Evolutionary conservation across 2,888 invertebrate genomes (phyloP), one percentile per base, ranked within the genome.

Genomic region (Nephrotoma appendiculata): DNA sequence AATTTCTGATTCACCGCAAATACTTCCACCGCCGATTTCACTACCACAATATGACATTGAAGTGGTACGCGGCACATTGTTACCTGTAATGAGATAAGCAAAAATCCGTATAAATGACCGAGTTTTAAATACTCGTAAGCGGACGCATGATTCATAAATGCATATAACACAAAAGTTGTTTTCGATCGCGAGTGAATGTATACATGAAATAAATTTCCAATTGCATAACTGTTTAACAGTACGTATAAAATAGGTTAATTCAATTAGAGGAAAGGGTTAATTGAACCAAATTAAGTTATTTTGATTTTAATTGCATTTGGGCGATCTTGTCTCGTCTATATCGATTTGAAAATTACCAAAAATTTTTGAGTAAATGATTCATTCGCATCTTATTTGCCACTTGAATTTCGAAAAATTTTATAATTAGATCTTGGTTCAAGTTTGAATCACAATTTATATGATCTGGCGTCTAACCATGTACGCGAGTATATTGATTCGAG

Each of bases 1-100:
- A 88, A 96, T 95, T 90, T 97, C 96, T 87, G 96, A 96, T 91
- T 96, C 97, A 6, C 94, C 94, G 87, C 94, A 94, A 91, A 96
- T 96, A 90, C 96, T 96, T 88, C 96, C 96, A 42, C 42, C 84
- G 15, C 41, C 83, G 87, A 94, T 94, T 91, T 96, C 96, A 90
- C 96, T 96, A 87, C 96, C 96, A 90, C 96, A 96, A 91, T 96
- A 96, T 6, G 96, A 96, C 86, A 96, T 92, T 3, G 96, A 95
- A 89, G 94, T 92, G 84, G 96, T 94, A 93, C 89, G 93, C 89
- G 91, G 91, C 90, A 91, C n/a, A n/a, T 7, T 5, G 12, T 42
- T 84, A 41, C 41, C 84, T 84, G 84, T 41, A 84, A 84, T 42
- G 15, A 84, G 42, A 71, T 31, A 71, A 71, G 9, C 9, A 52